Evolutionary conservation across 2,888 invertebrate genomes (phyloP).

Genomic region (Himalopsyche tibetana): DNA sequence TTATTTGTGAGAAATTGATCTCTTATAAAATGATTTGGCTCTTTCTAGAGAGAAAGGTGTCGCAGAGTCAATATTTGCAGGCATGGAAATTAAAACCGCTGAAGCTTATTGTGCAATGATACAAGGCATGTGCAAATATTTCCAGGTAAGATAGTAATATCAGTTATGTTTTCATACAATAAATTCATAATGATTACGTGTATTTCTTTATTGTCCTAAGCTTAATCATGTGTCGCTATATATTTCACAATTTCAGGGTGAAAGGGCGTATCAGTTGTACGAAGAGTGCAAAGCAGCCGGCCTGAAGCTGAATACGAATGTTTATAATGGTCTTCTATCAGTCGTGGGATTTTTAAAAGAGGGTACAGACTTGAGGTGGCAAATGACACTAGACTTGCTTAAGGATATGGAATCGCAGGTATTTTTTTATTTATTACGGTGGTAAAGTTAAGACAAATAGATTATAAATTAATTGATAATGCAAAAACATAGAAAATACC

Average conservation of each 20-base stretch:
- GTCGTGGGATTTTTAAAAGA: constrained; percentile 81
- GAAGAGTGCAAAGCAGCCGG: constrained; percentile 82
- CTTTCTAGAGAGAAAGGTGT: constrained; percentile 80
- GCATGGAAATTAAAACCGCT: constrained; percentile 82
- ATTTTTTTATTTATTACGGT: constrained; percentile 46
- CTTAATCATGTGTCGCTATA: not conserved
- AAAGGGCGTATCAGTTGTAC: constrained; percentile 80
- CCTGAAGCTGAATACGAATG: constrained; percentile 79
- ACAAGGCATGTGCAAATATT: constrained; percentile 88
- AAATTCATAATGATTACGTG: not conserved
- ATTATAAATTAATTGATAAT: too few relatives aligned
- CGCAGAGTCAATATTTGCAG: constrained; percentile 86
- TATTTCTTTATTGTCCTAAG: not conserved
- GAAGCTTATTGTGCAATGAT: constrained; percentile 87
- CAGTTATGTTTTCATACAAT: not conserved
- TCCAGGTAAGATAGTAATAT: constrained; percentile 73
- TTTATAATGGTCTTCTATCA: constrained; percentile 83
- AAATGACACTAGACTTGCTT: constrained; percentile 79
- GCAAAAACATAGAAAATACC: too few relatives aligned
- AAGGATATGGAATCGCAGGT: constrained; percentile 80
- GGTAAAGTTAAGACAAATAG: too few relatives aligned
- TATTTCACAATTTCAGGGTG: constrained; percentile 72
- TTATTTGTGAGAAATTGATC: not conserved
- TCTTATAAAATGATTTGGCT: not conserved
- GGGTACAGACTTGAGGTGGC: constrained; percentile 80